Base-by-base conservation (phyloP, 2,888 invertebrate genomes). In the Campopleginae sp. region DNA sequence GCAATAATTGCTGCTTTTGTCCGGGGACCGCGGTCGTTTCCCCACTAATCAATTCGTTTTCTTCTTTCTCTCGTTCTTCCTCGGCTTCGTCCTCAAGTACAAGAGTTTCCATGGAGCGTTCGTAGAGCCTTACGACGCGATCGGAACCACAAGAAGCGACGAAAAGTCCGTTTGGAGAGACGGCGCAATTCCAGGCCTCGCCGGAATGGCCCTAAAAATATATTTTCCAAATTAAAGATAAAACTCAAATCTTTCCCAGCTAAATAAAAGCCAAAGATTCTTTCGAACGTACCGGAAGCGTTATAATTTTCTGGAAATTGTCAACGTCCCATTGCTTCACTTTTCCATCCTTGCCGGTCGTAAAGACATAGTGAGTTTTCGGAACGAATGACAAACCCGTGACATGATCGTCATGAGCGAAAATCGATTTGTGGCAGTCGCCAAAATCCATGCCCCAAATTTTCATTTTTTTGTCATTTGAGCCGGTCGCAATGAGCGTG, bases 381-480 rank as follows among this genome's bases (percentile, higher is more conserved):
- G 98, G 97, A 27, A 99, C 96, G 92, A 99, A 99, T 90, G 97
- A 96, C 46, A 99, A 93, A 46, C 97, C 96, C 83, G 98, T 98
- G 12, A 99, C 96, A 0, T 98, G 98, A 93, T 99, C 98, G 90
- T 99, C 98, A 93, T 99, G 99, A 0, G 99, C 99, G 94, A 99
- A 98, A 88, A 99, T 95, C 0, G 98, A 98, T 91, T 96, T 96
- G 94, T 98, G 99, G 90, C 99, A 99, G 94, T 99, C 99, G n/a
- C 99, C 99, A 93, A 98, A 99, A 94, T 99, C 99, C 94, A 99
- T 95, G 48, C 99, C 99, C 99, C 99, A 99, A 86, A 99, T 96
- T 95, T 99, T 99, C 42, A 99, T 96, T 93, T 98, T 99, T 58
- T 98, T 96, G 94, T 99, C 99, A 0, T 98, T 97, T 2, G 99